Base-by-base conservation (phyloP, 2,113 vertebrate genomes). In the Arenaria interpres region DNA sequence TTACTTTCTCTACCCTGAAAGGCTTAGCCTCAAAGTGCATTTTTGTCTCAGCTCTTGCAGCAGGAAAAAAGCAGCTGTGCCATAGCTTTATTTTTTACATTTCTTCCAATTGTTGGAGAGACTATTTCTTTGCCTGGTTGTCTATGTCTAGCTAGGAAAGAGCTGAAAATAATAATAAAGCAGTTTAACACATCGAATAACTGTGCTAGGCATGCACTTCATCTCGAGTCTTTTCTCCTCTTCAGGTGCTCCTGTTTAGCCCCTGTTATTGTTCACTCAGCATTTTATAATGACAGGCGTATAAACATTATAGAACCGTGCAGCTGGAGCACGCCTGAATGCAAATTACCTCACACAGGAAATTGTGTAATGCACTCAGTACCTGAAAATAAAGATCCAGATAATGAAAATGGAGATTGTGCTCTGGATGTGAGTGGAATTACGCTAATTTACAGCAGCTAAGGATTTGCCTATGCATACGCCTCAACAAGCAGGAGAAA, bases 371-470 rank as follows among this genome's bases (percentile, higher is more conserved):
- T 53, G 19, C 60, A 91, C 73, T 73, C 59, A 60, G 90, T 77
- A 88, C 78, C 77, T 95, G 93, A 84, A 97, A 94, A 96, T 41
- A 46, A 93, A 93, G 73, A 90, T 41, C 57, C 68, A 93, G 59
- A 82, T 93, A 90, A 95, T 87, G 74, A 95, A 92, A 84, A 91
- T 35, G 22, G 67, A 91, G 64, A 64, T 35, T 75, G 35, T 57
- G 83, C 28, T 75, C 45, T 86, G 54, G 33, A 80, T 94, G 64
- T 78, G 73, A 88, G 54, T 72, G 41, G 78, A 97, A 96, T 84
- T 69, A 37, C 17, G 6, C 66, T 82, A 74, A 89, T 85, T 94
- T 93, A 72, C 67, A 79, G 33, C 45, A 96, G 41, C 37, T 85
- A 85, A 94, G 57, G 48, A 56, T 95, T 77, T 96, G 43, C 33